These are phyloP conservation scores for Pterobdella sp. DNA, from an alignment of 2,888 invertebrate genomes.

Conservation along the genomic window DNA sequence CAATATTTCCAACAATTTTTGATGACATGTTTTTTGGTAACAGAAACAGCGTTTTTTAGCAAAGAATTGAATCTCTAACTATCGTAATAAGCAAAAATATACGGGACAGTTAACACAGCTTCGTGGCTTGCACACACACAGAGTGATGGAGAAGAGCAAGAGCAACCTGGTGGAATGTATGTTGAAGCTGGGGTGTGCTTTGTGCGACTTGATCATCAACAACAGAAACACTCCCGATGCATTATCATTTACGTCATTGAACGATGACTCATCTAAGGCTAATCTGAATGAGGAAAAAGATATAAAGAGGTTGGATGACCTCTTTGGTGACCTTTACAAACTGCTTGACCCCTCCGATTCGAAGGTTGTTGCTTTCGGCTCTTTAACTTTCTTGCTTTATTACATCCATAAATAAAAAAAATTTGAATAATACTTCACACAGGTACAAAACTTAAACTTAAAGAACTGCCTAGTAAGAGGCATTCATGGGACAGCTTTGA, in stretches of 20 bases:
- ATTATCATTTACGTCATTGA: too few relatives aligned
- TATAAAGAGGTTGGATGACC: slow-evolving; percentile 55
- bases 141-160: slow-evolving; percentile 77
- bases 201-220: slow-evolving; percentile 41
- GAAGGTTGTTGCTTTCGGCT: slow-evolving; percentile 58
- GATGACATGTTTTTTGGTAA: too few relatives aligned
- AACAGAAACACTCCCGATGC: too few relatives aligned
- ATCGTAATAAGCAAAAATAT: too few relatives aligned
- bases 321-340: slow-evolving; percentile 67
- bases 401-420: background rate
- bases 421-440: slow-evolving; percentile 24
- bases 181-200: slow-evolving; percentile 51
- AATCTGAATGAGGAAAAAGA: slow-evolving; percentile 50
- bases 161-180: slow-evolving; percentile 71
- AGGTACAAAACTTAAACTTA: slow-evolving; percentile 56
- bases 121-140: slow-evolving; percentile 50
- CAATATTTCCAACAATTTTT: too few relatives aligned
- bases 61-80: too few relatives aligned
- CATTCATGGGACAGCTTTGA: slow-evolving; percentile 74
- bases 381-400: background rate
- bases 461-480: slow-evolving; percentile 68
- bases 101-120: too few relatives aligned
- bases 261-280: too few relatives aligned
- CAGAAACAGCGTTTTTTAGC: too few relatives aligned
- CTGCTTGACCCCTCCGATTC: slow-evolving; percentile 70